These are phyloP conservation scores for Drosophila percnosoma DNA, from an alignment of 2,888 invertebrate genomes.

Conservation along the genomic window DNA sequence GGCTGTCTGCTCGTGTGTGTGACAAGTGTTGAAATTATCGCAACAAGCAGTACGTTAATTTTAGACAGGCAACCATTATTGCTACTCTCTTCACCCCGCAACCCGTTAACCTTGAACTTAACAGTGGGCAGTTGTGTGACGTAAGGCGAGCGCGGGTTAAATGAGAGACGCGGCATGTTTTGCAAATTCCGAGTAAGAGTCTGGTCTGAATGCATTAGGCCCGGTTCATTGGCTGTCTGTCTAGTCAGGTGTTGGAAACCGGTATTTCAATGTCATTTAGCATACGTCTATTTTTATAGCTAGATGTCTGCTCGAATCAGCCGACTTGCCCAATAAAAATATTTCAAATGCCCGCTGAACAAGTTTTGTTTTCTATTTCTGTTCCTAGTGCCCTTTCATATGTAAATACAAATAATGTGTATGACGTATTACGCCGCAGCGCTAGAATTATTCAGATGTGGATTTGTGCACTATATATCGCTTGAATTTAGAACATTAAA, in stretches of 20 bases:
- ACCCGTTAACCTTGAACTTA: constrained; percentile 67
- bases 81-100: constrained; percentile 2
- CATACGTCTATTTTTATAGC: constrained; percentile 33
- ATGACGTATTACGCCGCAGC: neutral
- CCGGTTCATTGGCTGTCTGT: constrained; percentile 42
- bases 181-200: constrained; percentile 48
- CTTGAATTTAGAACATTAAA: neutral
- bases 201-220: constrained; percentile 49
- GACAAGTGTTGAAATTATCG: constrained; percentile 50
- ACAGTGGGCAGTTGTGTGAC: constrained; percentile 33
- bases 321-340: constrained; percentile 59
- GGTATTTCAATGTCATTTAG: constrained; percentile 51
- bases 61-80: constrained; percentile 34
- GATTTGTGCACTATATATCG: neutral
- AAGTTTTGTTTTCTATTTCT: constrained; percentile 20
- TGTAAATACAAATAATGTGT: constrained; percentile 1
- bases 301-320: constrained; percentile 65
- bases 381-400: constrained; percentile 15
- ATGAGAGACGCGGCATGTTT: constrained; percentile 39
- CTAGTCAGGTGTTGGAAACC: constrained; percentile 67
- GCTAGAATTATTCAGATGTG: neutral
- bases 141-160: constrained; percentile 32
- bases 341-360: constrained; percentile 44
- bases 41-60: constrained; percentile 43
- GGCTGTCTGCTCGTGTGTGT: constrained; percentile 9